phyloP scores from a whole-genome alignment of 1,140 invertebrate genomes.

The Brachystomella parvula region DNA sequence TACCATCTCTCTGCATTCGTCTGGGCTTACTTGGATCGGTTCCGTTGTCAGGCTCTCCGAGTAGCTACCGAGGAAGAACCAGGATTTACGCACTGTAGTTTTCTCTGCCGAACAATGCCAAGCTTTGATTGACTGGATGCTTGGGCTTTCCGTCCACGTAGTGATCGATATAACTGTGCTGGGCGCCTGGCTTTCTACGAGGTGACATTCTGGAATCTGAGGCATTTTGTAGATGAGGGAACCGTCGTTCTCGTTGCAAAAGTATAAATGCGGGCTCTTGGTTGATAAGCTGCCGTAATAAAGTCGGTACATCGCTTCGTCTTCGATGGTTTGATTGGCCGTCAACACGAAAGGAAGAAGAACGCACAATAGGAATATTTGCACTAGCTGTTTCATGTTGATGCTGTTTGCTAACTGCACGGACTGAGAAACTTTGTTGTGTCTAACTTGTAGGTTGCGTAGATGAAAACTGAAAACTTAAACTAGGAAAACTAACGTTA shows the following conservation, averaged over 20 bases:
- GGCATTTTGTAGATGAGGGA: neutral
- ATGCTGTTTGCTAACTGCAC: no score
- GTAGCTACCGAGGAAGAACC: neutral
- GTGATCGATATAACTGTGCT: neutral
- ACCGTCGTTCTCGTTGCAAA: neutral
- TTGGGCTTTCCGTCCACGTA: neutral
- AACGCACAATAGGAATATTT: no score
- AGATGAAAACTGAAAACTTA: no score
- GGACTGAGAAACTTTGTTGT: no score
- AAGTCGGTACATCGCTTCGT: neutral
- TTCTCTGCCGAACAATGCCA: neutral
- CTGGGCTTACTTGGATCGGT: neutral
- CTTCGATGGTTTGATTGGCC: neutral
- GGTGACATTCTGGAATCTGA: neutral
- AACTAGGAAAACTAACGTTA: no score
- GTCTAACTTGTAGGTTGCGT: no score
- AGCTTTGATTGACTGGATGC: neutral
- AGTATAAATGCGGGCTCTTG: neutral
- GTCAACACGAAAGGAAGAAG: no score
- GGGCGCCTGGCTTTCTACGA: neutral
- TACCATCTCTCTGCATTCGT: neutral
- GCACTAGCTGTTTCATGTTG: no score
- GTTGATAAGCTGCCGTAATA: neutral
- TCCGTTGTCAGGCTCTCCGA: neutral
- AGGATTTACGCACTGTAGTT: neutral